Percentiles rank a stretch among this genome's conserved stretches.
These are phyloP conservation scores for Xylota sylvarum DNA, from an alignment of 2,888 invertebrate genomes.

Conservation along the genomic window DNA sequence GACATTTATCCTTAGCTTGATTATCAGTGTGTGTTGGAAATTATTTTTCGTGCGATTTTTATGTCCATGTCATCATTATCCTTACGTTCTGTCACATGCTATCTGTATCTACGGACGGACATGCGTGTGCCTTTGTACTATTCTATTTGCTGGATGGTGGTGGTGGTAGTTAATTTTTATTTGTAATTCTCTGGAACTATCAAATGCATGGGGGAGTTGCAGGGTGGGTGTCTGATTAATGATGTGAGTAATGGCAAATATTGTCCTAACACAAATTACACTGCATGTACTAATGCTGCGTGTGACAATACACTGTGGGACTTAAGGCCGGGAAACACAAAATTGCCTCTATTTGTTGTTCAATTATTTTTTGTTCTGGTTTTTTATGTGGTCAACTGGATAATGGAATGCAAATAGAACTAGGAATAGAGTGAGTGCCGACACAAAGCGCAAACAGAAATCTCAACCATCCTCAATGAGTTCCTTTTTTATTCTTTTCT, in stretches of 20 bases:
- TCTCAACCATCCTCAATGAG: no score
- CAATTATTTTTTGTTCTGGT: constrained; percentile 36
- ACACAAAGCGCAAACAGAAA: no score
- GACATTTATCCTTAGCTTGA: constrained; percentile 71
- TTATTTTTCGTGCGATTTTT: constrained; percentile 53
- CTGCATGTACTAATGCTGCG: constrained; percentile 3
- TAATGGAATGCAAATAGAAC: constrained; percentile 11
- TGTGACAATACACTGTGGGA: constrained; percentile 21
- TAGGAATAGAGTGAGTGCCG: neutral
- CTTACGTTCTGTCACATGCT: constrained; percentile 42
- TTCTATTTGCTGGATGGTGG: no score
- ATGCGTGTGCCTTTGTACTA: constrained; percentile 4
- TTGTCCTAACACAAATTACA: constrained; percentile 43
- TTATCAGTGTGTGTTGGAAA: constrained; percentile 59
- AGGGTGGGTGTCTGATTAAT: constrained; percentile 38
- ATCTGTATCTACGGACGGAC: constrained; percentile 45
- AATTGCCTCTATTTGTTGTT: constrained; percentile 45
- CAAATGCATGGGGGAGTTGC: constrained; percentile 2
- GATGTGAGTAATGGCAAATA: constrained; percentile 48
- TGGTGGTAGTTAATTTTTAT: constrained; percentile 6
- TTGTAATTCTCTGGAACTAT: constrained; percentile 32
- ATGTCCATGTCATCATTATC: constrained; percentile 70
- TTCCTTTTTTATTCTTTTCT: neutral
- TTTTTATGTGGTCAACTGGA: neutral
- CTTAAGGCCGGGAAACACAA: neutral